Evolutionary conservation across 2,888 invertebrate genomes (phyloP), one percentile per base, ranked within the genome.

Genomic region (Pediacus dermestoides): DNA sequence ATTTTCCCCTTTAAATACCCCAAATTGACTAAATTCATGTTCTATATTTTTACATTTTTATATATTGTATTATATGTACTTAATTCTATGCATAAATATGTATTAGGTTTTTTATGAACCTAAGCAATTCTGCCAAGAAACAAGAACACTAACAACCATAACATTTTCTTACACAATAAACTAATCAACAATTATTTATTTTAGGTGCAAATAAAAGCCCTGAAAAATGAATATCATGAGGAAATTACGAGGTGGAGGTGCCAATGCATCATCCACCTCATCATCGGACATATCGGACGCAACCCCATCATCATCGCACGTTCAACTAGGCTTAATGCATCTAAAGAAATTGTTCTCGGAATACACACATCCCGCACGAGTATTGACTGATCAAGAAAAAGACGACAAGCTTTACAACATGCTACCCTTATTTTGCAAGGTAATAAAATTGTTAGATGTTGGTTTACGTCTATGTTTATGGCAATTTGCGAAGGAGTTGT

Each of bases 391-490:
- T 48, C 74, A 78, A 37, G 91, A 92, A 67, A 81, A 85, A 61
- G 94, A 96, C 72, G 88, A 88, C 63, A 92, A 93, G 70, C 76
- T 97, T 8, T 95, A 95, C 71, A 93, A 92, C 68, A 94, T 99
- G 92, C 75, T 99, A 64, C 97, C 97, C 37, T 75, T 97, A 22
- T 97, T 97, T 74, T 95, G 94, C 74, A 96, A 95, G 82, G 94
- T 93, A 75, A 60, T n/a, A n/a, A n/a, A n/a, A n/a, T n/a, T n/a
- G n/a, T n/a, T n/a, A n/a, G n/a, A n/a, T n/a, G n/a, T n/a, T n/a
- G n/a, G n/a, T n/a, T n/a, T n/a, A n/a, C n/a, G n/a, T n/a, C n/a
- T n/a, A n/a, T n/a, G n/a, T n/a, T n/a, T n/a, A n/a, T n/a, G n/a
- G n/a, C n/a, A n/a, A n/a, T n/a, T n/a, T n/a, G n/a, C n/a, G n/a